Evolutionary conservation across 2,797 vertebrate genomes (phyloP).

Genomic region (Staurois parvus): DNA sequence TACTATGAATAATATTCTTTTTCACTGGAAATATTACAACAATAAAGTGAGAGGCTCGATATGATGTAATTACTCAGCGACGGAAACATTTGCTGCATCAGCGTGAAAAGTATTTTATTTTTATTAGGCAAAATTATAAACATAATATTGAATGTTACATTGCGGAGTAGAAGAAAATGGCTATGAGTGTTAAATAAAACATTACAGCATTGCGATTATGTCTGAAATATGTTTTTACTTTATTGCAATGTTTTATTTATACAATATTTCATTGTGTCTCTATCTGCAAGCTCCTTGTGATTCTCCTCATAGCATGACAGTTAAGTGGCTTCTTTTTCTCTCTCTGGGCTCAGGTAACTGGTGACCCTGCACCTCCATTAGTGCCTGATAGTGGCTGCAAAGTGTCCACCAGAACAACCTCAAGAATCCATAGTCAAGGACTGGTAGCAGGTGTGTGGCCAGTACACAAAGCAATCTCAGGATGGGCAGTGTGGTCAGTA

Average conservation of each 20-base stretch:
- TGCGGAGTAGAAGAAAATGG: constrained; percentile 59
- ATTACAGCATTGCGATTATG: constrained; percentile 65
- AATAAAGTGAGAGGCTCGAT: constrained; percentile 6
- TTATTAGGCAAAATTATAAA: constrained; percentile 68
- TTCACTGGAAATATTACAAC: background rate
- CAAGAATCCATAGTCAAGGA: too few species aligned
- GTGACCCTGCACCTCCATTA: too few species aligned
- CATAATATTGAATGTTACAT: constrained; percentile 66
- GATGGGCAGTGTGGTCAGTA: too few species aligned
- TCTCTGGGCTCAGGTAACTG: too few species aligned
- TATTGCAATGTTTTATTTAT: constrained; percentile 72
- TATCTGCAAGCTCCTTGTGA: too few species aligned
- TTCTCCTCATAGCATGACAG: background rate
- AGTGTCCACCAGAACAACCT: too few species aligned
- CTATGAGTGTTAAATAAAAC: constrained; percentile 69
- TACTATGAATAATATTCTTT: background rate
- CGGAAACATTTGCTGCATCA: constrained; percentile 16
- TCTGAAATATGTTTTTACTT: constrained; percentile 65
- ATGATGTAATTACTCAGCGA: constrained; percentile 33
- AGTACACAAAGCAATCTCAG: too few species aligned
- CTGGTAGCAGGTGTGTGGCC: too few species aligned
- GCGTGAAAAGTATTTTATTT: constrained; percentile 48
- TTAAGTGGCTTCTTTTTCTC: too few species aligned
- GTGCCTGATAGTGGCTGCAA: too few species aligned
- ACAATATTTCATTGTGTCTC: background rate